Percentiles rank a stretch among this genome's conserved stretches.
These are phyloP conservation scores for Clarias fuscus DNA, from an alignment of 2,797 vertebrate genomes.

Conservation along the genomic window DNA sequence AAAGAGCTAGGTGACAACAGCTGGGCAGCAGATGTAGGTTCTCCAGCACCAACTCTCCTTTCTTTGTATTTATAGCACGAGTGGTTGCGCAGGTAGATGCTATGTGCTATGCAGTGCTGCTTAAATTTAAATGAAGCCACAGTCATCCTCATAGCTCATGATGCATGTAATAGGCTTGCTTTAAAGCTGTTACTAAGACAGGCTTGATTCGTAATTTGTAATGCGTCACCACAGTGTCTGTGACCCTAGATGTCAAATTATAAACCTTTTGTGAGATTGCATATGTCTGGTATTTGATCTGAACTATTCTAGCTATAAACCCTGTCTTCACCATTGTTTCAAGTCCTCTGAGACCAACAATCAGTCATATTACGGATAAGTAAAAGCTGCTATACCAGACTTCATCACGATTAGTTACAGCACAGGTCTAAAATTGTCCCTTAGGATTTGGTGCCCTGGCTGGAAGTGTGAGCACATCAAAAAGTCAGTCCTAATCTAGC, in stretches of 20 bases:
- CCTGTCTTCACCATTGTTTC: constrained; percentile 15
- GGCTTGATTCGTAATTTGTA: constrained; percentile 35
- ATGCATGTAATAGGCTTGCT: constrained; percentile 38
- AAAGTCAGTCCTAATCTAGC: constrained; percentile 24
- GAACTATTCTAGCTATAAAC: constrained; percentile 31
- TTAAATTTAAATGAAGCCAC: constrained; percentile 54
- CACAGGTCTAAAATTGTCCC: constrained; percentile 15
- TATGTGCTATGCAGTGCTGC: constrained; percentile 42
- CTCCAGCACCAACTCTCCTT: not conserved
- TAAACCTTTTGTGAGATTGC: constrained; percentile 32
- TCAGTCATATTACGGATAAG: constrained; percentile 33
- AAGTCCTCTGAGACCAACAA: constrained; percentile 1
- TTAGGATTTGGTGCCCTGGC: constrained; percentile 19
- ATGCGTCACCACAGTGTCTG: constrained; percentile 23
- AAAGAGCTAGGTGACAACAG: constrained; percentile 56
- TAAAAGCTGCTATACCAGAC: constrained; percentile 27
- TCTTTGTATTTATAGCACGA: constrained; percentile 51
- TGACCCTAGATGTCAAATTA: constrained; percentile 37
- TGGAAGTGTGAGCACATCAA: constrained; percentile 1
- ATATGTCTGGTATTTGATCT: constrained; percentile 36
- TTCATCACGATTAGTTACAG: constrained; percentile 28
- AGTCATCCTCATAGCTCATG: constrained; percentile 46
- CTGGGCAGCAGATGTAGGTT: constrained; percentile 57
- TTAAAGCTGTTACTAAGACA: constrained; percentile 56
- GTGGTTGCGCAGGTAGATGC: constrained; percentile 55